phyloP scores from a whole-genome alignment of 2,888 invertebrate species.

The Ectobius pallidus region DNA sequence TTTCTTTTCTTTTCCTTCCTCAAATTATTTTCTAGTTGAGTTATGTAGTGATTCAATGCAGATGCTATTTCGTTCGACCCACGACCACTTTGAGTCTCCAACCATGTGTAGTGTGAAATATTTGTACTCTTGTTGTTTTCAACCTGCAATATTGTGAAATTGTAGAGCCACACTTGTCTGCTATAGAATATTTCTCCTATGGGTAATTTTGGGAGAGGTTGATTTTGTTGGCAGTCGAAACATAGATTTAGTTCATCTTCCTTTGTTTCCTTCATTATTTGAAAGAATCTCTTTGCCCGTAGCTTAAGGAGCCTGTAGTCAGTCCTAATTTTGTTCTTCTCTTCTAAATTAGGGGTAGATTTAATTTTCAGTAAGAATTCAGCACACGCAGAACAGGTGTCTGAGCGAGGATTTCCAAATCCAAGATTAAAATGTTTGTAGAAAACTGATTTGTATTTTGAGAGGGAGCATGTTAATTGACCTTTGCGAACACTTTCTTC shows the following conservation, averaged over 20 bases:
- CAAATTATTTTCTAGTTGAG: not conserved
- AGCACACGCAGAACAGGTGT: not conserved
- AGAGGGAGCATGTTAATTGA: not conserved
- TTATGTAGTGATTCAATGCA: not conserved
- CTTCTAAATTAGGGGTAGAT: not conserved
- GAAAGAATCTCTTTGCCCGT: not conserved
- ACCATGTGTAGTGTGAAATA: not conserved
- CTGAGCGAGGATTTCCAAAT: not conserved
- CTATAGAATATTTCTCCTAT: not conserved
- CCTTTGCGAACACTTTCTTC: not conserved
- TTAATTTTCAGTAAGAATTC: not conserved
- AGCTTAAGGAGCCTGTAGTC: too few relatives aligned
- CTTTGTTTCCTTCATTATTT: not conserved
- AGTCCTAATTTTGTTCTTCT: not conserved
- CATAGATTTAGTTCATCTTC: too few relatives aligned
- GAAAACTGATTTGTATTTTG: too few relatives aligned
- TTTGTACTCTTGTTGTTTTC: not conserved
- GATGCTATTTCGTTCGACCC: constrained; percentile 3
- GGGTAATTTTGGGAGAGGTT: not conserved
- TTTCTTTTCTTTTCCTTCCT: not conserved
- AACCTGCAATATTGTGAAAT: not conserved
- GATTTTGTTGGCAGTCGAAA: too few relatives aligned
- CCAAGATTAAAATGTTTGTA: constrained; percentile 6
- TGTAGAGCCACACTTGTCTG: not conserved
- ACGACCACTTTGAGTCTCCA: not conserved